These are phyloP conservation scores for Cephalopholis sonnerati DNA, from an alignment of 2,113 vertebrate genomes.

Conservation along the genomic window DNA sequence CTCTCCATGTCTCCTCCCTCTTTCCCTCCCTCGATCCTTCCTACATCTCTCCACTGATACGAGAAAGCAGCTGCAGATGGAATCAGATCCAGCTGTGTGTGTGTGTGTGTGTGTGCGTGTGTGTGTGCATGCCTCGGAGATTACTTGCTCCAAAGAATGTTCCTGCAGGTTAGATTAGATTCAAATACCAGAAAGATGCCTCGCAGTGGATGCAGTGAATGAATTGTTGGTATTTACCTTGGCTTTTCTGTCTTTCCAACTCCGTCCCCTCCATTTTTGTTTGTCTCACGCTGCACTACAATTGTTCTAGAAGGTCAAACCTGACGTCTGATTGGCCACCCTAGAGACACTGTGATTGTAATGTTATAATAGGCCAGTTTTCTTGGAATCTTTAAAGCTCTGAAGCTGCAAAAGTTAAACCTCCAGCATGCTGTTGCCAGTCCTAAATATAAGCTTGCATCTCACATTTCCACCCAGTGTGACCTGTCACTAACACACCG, in stretches of 20 bases:
- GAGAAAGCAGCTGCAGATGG: constrained; percentile 53
- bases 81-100: constrained; percentile 69
- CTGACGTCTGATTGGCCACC: background rate
- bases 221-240: background rate
- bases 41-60: constrained; percentile 22
- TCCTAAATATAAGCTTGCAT: constrained; percentile 21
- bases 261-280: background rate
- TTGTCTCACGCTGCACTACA: background rate
- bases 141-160: constrained; percentile 43
- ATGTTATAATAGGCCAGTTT: background rate
- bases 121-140: constrained; percentile 48
- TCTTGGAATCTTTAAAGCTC: background rate
- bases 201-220: background rate
- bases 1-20: constrained; percentile 11
- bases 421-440: background rate
- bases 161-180: constrained; percentile 40
- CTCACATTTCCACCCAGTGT: background rate
- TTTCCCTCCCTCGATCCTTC: background rate
- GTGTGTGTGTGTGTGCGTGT: constrained; percentile 30
- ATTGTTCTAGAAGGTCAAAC: background rate
- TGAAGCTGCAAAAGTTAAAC: background rate
- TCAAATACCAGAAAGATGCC: constrained; percentile 20
- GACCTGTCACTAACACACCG: background rate
- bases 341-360: background rate
- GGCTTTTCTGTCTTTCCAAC: background rate